Evolutionary conservation across 92 coral and sea anemone species (phyloP).

Genomic region (Porites evermanni): DNA sequence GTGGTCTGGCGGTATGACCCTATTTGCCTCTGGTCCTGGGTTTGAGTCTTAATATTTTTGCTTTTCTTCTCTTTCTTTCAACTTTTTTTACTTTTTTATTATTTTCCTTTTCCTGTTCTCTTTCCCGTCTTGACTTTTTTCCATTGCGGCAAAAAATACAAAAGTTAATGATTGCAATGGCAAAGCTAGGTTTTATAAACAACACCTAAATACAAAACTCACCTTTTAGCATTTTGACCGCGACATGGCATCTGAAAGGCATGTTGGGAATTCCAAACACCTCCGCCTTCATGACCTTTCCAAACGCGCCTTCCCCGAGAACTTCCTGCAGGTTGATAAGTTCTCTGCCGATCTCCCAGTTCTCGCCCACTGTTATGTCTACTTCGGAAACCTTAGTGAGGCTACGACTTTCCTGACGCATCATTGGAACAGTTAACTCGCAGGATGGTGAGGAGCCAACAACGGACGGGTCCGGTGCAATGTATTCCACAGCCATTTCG

Average conservation of each 20-base stretch:
- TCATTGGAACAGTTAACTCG: constrained; percentile 68
- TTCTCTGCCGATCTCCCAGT: constrained; percentile 92
- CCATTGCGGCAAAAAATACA: too few relatives aligned
- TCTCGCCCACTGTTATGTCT: constrained; percentile 86
- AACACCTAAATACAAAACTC: neutral
- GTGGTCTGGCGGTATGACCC: too few relatives aligned
- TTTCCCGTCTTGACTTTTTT: too few relatives aligned
- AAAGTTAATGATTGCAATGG: too few relatives aligned
- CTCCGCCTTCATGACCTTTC: constrained; percentile 93
- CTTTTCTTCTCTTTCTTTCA: too few relatives aligned
- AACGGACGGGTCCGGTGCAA: constrained; percentile 61
- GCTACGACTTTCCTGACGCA: constrained; percentile 81
- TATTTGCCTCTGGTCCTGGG: too few relatives aligned
- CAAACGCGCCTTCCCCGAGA: constrained; percentile 99
- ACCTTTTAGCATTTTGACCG: constrained; percentile 98
- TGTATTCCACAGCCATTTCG: constrained; percentile 50
- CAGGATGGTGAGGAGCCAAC: constrained; percentile 81
- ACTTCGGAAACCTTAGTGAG: constrained; percentile 89
- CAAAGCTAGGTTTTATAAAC: too few relatives aligned
- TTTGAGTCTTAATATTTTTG: too few relatives aligned
- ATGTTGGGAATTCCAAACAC: constrained; percentile 74
- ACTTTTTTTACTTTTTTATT: too few relatives aligned
- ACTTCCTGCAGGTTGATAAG: constrained; percentile 76
- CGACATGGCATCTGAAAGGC: constrained; percentile 72
- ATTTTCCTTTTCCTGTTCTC: too few relatives aligned